Evolutionary conservation across 2,797 vertebrate genomes (phyloP), one percentile per base, ranked within the genome.

Genomic region (Macropodus opercularis): DNA sequence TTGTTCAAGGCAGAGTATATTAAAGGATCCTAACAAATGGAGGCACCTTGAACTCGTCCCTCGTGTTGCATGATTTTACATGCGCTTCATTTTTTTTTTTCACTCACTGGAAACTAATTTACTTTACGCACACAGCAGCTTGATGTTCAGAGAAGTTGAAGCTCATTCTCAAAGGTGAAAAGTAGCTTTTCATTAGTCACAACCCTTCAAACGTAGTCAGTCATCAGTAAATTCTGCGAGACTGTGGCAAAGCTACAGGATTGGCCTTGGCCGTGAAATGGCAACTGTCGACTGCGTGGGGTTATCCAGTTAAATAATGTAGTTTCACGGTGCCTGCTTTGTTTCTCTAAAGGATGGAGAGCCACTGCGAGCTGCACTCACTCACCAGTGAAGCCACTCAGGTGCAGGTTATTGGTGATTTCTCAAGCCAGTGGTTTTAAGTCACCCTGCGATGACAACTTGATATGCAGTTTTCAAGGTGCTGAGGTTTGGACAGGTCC

Each of bases 401-500:
- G 43, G 32, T 12, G 34, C 19, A 29, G 31, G 69, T 77, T 82
- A 83, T 76, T 69, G 77, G 73, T 53, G 60, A 80, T 88, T 86
- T 88, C 66, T 84, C 77, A 77, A 79, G 72, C 78, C 78, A 80
- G 60, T 81, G 75, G 66, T 85, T 87, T 85, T 77, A 84, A 83
- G 79, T 77, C 72, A 59, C 75, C 60, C 50, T 18, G 46, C 57
- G 72, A 64, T 75, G 72, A 74, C 60, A 55, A 79, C 52, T 73
- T 77, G 69, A 84, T 76, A 67, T 73, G 79, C 66, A 56, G 64
- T 29, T 47, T 41, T 58, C 31, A 46, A 72, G 62, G 63, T 79
- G 66, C 46, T 44, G 67, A 64, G 74, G 69, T 72, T 63, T 43
- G 53, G 22, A 74, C 62, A 62, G 36, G 24, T 69, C 61, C 59